These are phyloP conservation scores for Vesta saturnalis DNA, from an alignment of 2,888 invertebrate species.

Conservation along the genomic window DNA sequence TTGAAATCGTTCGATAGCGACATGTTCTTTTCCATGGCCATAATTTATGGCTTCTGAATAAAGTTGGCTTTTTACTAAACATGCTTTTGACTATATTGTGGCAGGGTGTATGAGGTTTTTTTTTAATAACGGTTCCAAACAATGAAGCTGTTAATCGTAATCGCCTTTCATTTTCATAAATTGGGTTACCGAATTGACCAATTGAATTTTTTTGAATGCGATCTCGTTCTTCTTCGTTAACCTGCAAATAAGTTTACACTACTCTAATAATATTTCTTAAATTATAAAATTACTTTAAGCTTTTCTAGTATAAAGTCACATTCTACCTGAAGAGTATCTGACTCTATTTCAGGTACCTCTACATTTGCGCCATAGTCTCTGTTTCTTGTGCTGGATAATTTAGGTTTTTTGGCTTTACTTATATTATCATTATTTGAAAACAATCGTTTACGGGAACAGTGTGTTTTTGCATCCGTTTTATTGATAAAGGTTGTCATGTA, in stretches of 20 bases:
- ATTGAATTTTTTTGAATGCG: conserved; percentile 9
- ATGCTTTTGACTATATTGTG: conserved; percentile 17
- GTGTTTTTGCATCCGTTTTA: not conserved
- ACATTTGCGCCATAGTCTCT: too few relatives aligned
- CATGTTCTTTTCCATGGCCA: conserved; percentile 12
- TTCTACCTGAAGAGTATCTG: not conserved
- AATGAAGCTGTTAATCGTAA: too few relatives aligned
- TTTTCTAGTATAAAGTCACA: conserved; percentile 4
- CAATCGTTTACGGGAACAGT: conserved; percentile 1
- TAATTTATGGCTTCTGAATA: too few relatives aligned
- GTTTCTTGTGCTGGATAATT: not conserved
- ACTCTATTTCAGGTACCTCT: conserved; percentile 2
- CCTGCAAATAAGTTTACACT: conserved; percentile 7
- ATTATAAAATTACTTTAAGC: too few relatives aligned
- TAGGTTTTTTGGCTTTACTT: not conserved
- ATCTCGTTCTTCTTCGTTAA: too few relatives aligned
- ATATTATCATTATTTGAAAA: not conserved
- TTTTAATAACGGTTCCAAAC: conserved; percentile 17
- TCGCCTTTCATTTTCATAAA: too few relatives aligned
- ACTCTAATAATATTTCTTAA: conserved; percentile 9
- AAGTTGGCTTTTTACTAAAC: not conserved
- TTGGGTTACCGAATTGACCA: too few relatives aligned
- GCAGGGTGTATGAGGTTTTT: too few relatives aligned
- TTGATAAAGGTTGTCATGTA: not conserved
- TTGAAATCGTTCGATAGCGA: conserved; percentile 18